Evolutionary conservation across 2,113 vertebrate genomes (phyloP), one percentile per base, ranked within the genome.

Genomic region (Tyto alba): DNA sequence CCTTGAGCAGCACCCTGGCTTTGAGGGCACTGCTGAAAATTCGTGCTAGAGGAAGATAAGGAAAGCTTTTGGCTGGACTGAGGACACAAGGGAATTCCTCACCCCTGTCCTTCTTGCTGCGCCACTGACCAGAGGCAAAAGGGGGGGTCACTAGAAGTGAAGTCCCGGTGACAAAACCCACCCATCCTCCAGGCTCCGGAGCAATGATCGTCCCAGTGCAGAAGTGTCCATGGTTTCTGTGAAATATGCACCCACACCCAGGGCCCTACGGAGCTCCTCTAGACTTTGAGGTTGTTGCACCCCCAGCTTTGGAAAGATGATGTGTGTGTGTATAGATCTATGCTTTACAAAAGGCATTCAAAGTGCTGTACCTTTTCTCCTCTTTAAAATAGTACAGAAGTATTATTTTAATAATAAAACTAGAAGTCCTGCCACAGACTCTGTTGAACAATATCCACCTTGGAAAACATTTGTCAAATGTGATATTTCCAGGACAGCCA

Each of bases 171-270:
- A 53, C 8, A 32, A 91, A 89, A 16, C 23, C 6, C 26, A 14
- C 13, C 26, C 2, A 5, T 18, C 21, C 13, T 57, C 13, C 47
- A 47, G 26, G 29, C 1, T 0, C 45, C 2, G 0, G 32, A 30
- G 5, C 5, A 23, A 6, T 56, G 32, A 56, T 74, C 0, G 0
- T 56, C 17, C 30, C 43, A n/a, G 16, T 13, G 67, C 14, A 30
- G 32, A 40, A 16, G 3, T 40, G 23, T 30, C 30, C 15, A 0
- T 16, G 20, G 20, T 16, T 90, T 56, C 25, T 63, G 68, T 57
- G 76, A 9, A 66, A 27, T 43, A 34, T 5, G 8, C 3, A 36
- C 56, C 59, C 45, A 38, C 29, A 66, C 8, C 15, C 2, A 1
- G 13, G 15, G 27, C 25, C 79, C 73, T 12, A 9, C 0, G 0